Percentiles rank a stretch among this genome's conserved stretches.
phyloP scores from a whole-genome alignment of 2,113 vertebrate species.

The Benitochromis conjunctus region DNA sequence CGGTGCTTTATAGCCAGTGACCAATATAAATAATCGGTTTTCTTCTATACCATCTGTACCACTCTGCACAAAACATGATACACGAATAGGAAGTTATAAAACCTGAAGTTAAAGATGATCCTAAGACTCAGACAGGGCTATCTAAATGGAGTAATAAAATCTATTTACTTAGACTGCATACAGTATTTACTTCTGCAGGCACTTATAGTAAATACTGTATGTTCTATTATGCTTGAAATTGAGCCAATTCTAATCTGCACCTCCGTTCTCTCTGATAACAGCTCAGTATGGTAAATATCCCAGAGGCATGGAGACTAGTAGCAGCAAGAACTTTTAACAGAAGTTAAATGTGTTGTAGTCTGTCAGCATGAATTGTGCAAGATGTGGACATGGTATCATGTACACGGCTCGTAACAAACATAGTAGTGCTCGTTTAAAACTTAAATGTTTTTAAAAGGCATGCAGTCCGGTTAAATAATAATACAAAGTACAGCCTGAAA shows the following conservation, averaged over 20 bases:
- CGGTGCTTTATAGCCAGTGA: neutral
- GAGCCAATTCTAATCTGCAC: neutral
- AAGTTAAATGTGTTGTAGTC: neutral
- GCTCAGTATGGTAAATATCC: neutral
- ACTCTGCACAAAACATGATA: neutral
- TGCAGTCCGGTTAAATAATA: neutral
- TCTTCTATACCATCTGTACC: neutral
- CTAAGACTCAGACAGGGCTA: neutral
- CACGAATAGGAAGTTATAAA: neutral
- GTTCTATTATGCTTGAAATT: neutral
- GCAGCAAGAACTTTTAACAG: neutral
- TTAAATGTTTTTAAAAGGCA: neutral
- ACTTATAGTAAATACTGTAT: neutral
- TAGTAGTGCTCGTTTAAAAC: neutral
- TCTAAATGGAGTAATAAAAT: neutral
- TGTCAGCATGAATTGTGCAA: neutral
- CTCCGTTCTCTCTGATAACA: neutral
- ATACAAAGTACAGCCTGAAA: neutral
- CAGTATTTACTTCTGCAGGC: neutral
- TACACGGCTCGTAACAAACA: neutral
- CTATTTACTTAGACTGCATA: neutral
- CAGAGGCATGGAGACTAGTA: neutral
- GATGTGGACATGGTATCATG: neutral
- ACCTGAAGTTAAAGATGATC: neutral
- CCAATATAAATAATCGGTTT: neutral